Conservation (phyloP, 2,888 invertebrate species). For the Pseudococcus jackbeardsleyi region DNA sequence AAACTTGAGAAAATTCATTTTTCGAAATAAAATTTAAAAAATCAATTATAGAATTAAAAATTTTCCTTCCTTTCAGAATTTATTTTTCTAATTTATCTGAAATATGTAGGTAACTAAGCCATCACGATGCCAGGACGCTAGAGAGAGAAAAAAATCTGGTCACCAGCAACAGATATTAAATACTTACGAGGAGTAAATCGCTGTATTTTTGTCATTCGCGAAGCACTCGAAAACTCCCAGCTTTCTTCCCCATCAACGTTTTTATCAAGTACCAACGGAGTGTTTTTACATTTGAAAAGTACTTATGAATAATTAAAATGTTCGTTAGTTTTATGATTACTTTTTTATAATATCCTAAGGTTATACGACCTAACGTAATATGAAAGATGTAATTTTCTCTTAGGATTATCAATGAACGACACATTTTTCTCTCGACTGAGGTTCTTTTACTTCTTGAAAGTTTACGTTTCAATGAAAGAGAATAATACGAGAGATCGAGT, state of each 20-base stretch:
- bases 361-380: slow-evolving; percentile 20
- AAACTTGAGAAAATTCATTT: too few species aligned
- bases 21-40: too few species aligned
- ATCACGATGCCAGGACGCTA: not conserved
- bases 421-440: not conserved
- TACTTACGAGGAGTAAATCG: not conserved
- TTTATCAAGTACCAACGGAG: not conserved
- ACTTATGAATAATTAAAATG: slow-evolving; percentile 55
- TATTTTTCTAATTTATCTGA: too few species aligned
- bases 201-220: slow-evolving; percentile 31
- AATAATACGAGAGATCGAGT: not conserved
- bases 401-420: slow-evolving; percentile 47
- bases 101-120: not conserved
- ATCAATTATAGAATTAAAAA: too few species aligned
- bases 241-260: slow-evolving; percentile 7
- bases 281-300: slow-evolving; percentile 32
- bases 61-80: too few species aligned
- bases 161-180: not conserved
- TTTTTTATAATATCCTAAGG: slow-evolving; percentile 43
- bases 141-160: not conserved
- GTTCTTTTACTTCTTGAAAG: not conserved
- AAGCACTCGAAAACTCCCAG: not conserved
- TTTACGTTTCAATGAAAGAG: not conserved
- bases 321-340: slow-evolving; percentile 56
- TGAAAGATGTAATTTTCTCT: slow-evolving; percentile 29